These are phyloP conservation scores for Micrasema minimum DNA, from an alignment of 1,140 invertebrate species.

Conservation along the genomic window DNA sequence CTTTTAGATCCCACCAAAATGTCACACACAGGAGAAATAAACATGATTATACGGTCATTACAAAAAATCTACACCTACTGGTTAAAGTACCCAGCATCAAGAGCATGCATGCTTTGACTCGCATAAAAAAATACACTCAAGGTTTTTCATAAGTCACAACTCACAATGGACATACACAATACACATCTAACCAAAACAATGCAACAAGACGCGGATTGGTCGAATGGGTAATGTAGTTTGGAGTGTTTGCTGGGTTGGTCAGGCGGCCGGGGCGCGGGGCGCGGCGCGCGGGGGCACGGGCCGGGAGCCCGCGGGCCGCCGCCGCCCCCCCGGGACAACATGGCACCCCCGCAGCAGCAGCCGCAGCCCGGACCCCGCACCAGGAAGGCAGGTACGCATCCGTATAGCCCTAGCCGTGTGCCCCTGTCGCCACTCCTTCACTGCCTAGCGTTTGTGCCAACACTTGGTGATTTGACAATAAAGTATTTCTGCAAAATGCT, in stretches of 20 bases:
- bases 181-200: too few species aligned
- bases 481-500: too few species aligned
- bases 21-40: too few species aligned
- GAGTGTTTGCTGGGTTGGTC: conserved; percentile 54
- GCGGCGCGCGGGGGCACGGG: conserved; percentile 67
- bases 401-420: conserved; percentile 35
- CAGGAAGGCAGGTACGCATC: conserved; percentile 58
- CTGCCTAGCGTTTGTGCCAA: background rate
- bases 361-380: conserved; percentile 75
- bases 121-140: too few species aligned
- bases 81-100: too few species aligned
- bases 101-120: too few species aligned
- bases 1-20: too few species aligned
- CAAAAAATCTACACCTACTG: too few species aligned
- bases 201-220: conserved; percentile 24
- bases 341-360: conserved; percentile 74
- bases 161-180: too few species aligned
- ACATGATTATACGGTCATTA: too few species aligned
- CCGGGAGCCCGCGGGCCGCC: conserved; percentile 82
- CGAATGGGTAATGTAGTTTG: conserved; percentile 45
- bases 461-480: too few species aligned
- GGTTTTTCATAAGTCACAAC: too few species aligned
- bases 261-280: conserved; percentile 46
- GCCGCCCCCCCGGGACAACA: conserved; percentile 79
- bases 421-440: conserved; percentile 13